These are phyloP conservation scores for Sarcophaga carnaria DNA, from an alignment of 2,888 invertebrate species.

Conservation along the genomic window DNA sequence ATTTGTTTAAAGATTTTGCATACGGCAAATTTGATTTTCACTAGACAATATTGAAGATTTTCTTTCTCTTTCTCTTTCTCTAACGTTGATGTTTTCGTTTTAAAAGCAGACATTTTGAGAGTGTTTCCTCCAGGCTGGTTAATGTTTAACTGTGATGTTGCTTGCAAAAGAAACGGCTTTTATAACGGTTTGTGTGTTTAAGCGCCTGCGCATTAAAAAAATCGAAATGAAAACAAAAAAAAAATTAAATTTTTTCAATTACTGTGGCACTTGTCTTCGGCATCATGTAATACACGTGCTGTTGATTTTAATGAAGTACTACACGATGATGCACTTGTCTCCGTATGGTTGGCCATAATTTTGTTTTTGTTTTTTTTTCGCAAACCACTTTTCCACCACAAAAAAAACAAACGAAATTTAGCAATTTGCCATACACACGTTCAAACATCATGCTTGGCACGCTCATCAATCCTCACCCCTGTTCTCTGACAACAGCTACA, in stretches of 20 bases:
- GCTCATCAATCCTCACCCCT: constrained; percentile 28
- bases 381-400: constrained; percentile 21
- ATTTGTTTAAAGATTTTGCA: constrained; percentile 73
- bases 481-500: not conserved
- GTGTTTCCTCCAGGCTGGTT: constrained; percentile 39
- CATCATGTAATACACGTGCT: constrained; percentile 59
- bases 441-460: constrained; percentile 46
- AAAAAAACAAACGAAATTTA: not conserved
- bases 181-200: constrained; percentile 40
- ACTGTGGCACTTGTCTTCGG: constrained; percentile 59
- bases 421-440: constrained; percentile 41
- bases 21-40: constrained; percentile 69
- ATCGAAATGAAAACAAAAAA: constrained; percentile 34
- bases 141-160: constrained; percentile 31
- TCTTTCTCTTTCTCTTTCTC: constrained; percentile 46
- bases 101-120: constrained; percentile 47
- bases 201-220: constrained; percentile 54
- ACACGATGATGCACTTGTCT: constrained; percentile 43
- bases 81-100: not conserved
- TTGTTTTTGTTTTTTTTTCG: constrained; percentile 34
- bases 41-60: constrained; percentile 22
- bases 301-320: constrained; percentile 39
- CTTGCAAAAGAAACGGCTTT: constrained; percentile 35
- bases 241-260: constrained; percentile 48
- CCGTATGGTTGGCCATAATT: not conserved